Base-by-base conservation (phyloP, 2,113 vertebrate species). In the Oncorhynchus clarkii region DNA sequence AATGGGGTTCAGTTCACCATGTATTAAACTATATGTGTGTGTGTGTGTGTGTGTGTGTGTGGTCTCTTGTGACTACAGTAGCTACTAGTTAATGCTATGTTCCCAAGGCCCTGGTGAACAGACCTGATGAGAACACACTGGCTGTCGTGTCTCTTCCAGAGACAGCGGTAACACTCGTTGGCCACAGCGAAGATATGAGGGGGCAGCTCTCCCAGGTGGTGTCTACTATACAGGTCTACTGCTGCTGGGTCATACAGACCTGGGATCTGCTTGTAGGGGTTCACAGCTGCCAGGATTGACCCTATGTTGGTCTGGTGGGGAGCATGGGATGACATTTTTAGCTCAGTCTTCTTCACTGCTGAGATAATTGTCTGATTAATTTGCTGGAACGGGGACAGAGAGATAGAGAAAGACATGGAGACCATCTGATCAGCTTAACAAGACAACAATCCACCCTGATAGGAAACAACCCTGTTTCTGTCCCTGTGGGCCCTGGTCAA, bases 41-140 rank as follows among this genome's bases (percentile, higher is more conserved):
- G 31, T 34, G 5, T 34, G 5, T 7, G 31, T 39, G 34, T 39
- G 34, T 39, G 34, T 39, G 31, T 31, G 31, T 5, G 5, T 31
- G 31, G 3, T 39, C 34, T 39, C 1, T 7, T 9, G 39, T 11
- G 39, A 45, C 2, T 9, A 34, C 31, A 34, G 31, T 34, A 45
- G 8, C 39, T 45, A 45, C 8, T 45, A 45, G 39, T 45, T 14
- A 5, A 22, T 22, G 16, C 22, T 14, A 39, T 18, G 1, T 11
- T 12, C 48, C 18, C n/a, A 22, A 7, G 12, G 16, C 7, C 14
- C 26, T 59, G 22, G 11, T 9, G 87, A 18, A 54, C 49, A 88
- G 77, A 97, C 96, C 96, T 97, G 86, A 97, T 97, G 72, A 97
- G 96, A n/a, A 97, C 95, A 88, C 96, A 97, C 85, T 97, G 96